Evolutionary conservation across 1,140 invertebrate genomes (phyloP).

Genomic region (Stenopsyche tienmushanensis): DNA sequence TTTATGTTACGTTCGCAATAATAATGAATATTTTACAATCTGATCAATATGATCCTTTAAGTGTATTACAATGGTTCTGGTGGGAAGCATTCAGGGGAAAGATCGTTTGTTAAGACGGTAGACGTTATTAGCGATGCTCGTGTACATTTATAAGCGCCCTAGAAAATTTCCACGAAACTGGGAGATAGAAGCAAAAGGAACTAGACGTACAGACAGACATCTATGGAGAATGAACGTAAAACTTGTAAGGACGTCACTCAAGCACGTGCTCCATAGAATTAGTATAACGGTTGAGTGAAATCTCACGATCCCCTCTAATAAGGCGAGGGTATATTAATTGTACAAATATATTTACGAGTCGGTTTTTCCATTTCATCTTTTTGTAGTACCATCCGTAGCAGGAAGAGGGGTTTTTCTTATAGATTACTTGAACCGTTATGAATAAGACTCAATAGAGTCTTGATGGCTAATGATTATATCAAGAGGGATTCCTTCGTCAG

Average conservation of each 20-base stretch:
- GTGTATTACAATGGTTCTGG: too few relatives aligned
- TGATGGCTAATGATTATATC: constrained; percentile 31
- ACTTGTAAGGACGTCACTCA: not conserved
- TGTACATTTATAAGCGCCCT: not conserved
- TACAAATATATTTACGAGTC: constrained; percentile 19
- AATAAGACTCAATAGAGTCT: constrained; percentile 6
- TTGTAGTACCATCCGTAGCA: constrained; percentile 23
- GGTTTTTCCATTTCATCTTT: constrained; percentile 34
- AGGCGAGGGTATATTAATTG: constrained; percentile 21
- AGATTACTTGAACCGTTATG: constrained; percentile 34
- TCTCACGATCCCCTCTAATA: constrained; percentile 18
- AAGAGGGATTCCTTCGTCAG: not conserved
- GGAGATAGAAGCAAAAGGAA: too few relatives aligned
- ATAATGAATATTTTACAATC: too few relatives aligned
- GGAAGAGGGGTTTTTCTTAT: constrained; percentile 23
- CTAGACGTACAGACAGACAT: too few relatives aligned
- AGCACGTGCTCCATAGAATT: constrained; percentile 27
- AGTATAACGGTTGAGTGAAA: constrained; percentile 27
- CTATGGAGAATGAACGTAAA: not conserved
- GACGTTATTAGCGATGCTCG: not conserved
- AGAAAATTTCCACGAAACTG: not conserved
- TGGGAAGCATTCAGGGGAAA: too few relatives aligned
- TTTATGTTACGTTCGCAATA: too few relatives aligned
- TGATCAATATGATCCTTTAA: too few relatives aligned
- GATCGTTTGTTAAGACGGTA: not conserved